A percentile compares a stretch with the other conserved stretches of the same genome.
Conservation (phyloP, 2,888 invertebrate genomes). For the Agyllia agylla region DNA sequence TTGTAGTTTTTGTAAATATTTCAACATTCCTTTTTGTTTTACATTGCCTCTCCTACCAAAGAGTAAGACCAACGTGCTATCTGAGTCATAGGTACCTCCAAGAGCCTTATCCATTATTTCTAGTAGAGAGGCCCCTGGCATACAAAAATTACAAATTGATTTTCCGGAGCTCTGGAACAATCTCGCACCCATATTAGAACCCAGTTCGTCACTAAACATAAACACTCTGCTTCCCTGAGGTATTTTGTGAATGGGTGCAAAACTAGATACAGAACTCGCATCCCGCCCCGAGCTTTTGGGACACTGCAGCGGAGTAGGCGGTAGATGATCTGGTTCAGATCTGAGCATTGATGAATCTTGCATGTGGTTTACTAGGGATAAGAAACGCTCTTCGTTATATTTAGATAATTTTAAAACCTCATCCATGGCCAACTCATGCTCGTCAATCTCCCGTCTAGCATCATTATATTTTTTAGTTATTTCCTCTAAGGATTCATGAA, state of each 20-base stretch:
- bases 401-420: neutral
- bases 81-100: too few species aligned
- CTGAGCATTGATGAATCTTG: neutral
- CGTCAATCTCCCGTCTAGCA: neutral
- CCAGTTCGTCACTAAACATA: neutral
- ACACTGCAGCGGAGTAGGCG: neutral
- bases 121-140: too few species aligned
- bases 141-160: too few species aligned
- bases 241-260: neutral
- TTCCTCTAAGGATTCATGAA: neutral
- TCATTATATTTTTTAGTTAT: neutral
- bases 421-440: neutral
- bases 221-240: neutral
- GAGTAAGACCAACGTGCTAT: too few species aligned
- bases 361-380: neutral
- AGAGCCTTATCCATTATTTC: too few species aligned
- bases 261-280: too few species aligned
- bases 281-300: too few species aligned
- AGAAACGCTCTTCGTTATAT: neutral
- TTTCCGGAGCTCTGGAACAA: neutral
- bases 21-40: too few species aligned
- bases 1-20: too few species aligned
- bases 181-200: neutral
- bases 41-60: too few species aligned
- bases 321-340: neutral